These are phyloP conservation scores for Cephonodes hylas DNA, from an alignment of 2,888 invertebrate genomes.

Conservation along the genomic window DNA sequence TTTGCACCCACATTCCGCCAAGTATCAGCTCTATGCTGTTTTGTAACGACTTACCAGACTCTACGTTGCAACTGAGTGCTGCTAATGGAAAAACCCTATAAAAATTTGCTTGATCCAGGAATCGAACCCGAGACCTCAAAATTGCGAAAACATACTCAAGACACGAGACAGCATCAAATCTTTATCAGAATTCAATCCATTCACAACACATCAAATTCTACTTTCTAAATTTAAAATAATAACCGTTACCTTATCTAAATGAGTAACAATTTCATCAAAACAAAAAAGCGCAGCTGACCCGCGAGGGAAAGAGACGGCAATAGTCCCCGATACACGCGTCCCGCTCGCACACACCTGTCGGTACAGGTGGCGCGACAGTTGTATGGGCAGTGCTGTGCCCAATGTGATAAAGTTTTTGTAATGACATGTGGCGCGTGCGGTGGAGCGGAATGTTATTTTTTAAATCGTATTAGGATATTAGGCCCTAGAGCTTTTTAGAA, in stretches of 20 bases:
- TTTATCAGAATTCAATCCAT: too few relatives aligned
- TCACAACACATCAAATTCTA: too few relatives aligned
- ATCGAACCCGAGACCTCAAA: too few relatives aligned
- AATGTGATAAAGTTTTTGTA: background rate
- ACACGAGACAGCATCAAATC: too few relatives aligned
- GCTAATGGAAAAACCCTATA: too few relatives aligned
- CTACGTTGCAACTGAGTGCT: too few relatives aligned
- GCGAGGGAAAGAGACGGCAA: background rate
- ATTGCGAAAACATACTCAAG: too few relatives aligned
- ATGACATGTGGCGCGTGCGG: background rate
- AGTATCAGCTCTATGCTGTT: too few relatives aligned
- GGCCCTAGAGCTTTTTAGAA: background rate
- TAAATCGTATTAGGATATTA: background rate
- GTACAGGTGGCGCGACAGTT: conserved; percentile 3
- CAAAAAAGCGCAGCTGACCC: conserved; percentile 1
- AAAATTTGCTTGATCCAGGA: too few relatives aligned
- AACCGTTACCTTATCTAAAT: conserved; percentile 1
- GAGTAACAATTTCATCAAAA: background rate
- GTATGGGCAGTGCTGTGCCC: background rate
- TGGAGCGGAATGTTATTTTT: background rate
- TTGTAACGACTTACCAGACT: too few relatives aligned
- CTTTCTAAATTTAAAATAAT: too few relatives aligned
- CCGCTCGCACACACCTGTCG: background rate
- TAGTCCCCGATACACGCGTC: background rate
- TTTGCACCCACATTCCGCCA: too few relatives aligned